Evolutionary conservation across 2,113 vertebrate genomes (phyloP), one percentile per base, ranked within the genome.

Genomic region (Amblyornis subalaris): DNA sequence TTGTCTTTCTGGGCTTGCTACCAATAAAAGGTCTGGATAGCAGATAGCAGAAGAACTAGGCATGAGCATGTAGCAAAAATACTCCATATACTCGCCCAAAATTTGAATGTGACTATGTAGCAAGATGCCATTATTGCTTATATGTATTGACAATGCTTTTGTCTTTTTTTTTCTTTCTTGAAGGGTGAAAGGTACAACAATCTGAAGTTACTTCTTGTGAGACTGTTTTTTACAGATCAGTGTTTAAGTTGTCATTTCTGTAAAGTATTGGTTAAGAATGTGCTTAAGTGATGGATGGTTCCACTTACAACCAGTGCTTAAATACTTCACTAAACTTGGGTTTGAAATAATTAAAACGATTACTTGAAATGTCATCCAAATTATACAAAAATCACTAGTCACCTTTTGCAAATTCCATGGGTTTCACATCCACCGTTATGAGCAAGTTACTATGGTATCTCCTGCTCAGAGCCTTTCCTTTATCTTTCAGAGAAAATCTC

Each of bases 401-500:
- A 66, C 33, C 45, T 92, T 50, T 53, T 66, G 21, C 13, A 60
- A 40, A 61, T 42, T 72, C 70, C 13, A 3, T 60, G 79, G 40
- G 9, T 44, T 83, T 92, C 10, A 14, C 12, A 14, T 73, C 87
- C 38, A 15, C 74, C 58, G 20, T 70, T 81, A 53, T 35, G 72
- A 79, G 54, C 26, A 67, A 60, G 53, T 77, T 40, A 15, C 2
- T 42, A 7, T 40, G 60, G 64, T 72, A 72, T 73, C 58, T 94
- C 12, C 35, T 87, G 33, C 83, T 94, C 55, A 87, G 85, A 92
- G 89, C 22, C 38, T 90, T 92, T 95, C 79, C 71, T 92, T 95
- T 94, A 36, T 85, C 81, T 93, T 74, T 61, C 67, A 94, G 82
- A 65, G 35, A 91, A 94, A 93, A 95, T 48, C 72, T 90, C 55